Evolutionary conservation across 2,888 invertebrate species (phyloP).

Genomic region (Colletes collaris): DNA sequence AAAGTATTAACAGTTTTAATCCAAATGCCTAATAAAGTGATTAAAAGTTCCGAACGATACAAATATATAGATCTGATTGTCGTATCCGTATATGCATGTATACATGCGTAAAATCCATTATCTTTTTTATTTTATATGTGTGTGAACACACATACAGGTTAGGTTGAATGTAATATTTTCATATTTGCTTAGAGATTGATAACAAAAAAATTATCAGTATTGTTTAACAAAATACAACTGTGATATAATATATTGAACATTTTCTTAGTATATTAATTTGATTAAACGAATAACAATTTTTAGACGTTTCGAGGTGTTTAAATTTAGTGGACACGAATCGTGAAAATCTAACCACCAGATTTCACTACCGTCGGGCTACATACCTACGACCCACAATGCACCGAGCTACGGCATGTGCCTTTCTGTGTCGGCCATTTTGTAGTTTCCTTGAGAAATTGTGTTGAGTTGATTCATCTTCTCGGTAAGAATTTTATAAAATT

Average conservation of each 20-base stretch:
- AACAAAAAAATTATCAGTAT: background rate
- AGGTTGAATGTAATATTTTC: slow-evolving; percentile 9
- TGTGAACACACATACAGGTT: background rate
- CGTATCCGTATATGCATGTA: too few relatives aligned
- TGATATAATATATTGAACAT: background rate
- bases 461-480: slow-evolving; percentile 86
- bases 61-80: too few relatives aligned
- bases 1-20: background rate
- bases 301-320: slow-evolving; percentile 17
- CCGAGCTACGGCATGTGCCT: slow-evolving; percentile 87
- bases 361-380: slow-evolving; percentile 53
- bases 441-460: slow-evolving; percentile 87
- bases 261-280: background rate
- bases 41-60: too few relatives aligned
- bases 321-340: slow-evolving; percentile 51
- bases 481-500: slow-evolving; percentile 83
- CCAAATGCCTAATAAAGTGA: background rate
- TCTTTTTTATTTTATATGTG: background rate
- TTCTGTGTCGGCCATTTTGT: slow-evolving; percentile 88
- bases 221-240: background rate
- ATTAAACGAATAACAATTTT: background rate
- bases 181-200: background rate
- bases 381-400: slow-evolving; percentile 84
- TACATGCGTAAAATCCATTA: too few relatives aligned
- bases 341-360: slow-evolving; percentile 40